Conservation (phyloP, 2,797 vertebrate genomes). For the Poeciliopsis turneri region DNA sequence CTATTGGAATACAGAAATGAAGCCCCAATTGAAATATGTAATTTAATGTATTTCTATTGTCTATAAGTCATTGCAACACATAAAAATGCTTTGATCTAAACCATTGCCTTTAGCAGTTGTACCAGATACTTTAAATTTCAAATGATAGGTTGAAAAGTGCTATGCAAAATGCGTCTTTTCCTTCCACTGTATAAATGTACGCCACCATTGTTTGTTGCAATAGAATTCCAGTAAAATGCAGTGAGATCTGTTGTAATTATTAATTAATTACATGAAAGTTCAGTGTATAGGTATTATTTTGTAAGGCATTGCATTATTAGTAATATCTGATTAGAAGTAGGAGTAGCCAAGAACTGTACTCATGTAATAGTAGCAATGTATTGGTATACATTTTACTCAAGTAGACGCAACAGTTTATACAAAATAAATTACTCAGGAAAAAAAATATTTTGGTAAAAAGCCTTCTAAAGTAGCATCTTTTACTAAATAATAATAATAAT, state of each 20-base stretch:
- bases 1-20: background rate
- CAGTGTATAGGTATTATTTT: background rate
- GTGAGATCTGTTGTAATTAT: background rate
- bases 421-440: background rate
- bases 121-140: background rate
- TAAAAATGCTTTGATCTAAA: no score
- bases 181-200: background rate
- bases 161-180: background rate
- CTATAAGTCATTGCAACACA: background rate
- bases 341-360: background rate
- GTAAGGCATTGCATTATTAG: background rate
- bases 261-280: background rate
- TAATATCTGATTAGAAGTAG: background rate
- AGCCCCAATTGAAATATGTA: background rate
- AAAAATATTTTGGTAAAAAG: background rate
- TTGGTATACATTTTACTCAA: no score
- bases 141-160: background rate
- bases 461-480: no score
- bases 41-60: background rate
- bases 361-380: background rate
- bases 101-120: background rate
- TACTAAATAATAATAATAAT: no score
- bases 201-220: no score
- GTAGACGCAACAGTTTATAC: no score
- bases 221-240: background rate